Evolutionary conservation across 2,888 invertebrate genomes (phyloP).

Genomic region (Torymus tubicola): DNA sequence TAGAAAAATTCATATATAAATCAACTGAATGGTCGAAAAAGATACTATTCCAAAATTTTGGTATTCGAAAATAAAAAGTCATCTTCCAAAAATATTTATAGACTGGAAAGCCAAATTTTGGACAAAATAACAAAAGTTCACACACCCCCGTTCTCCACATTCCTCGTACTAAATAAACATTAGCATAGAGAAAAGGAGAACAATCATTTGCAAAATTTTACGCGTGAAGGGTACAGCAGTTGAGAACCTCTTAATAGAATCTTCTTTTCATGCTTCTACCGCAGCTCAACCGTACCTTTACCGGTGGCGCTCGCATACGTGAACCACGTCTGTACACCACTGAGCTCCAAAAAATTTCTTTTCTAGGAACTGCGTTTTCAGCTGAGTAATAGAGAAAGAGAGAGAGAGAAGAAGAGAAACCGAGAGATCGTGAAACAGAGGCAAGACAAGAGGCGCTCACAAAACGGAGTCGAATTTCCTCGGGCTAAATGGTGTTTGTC

Average conservation of each 20-base stretch:
- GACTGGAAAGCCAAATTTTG: too few species aligned
- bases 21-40: too few species aligned
- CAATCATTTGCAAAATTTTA: slow-evolving; percentile 31
- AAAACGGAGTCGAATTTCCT: slow-evolving; percentile 51
- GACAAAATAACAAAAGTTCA: too few species aligned
- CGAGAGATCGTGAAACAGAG: slow-evolving; percentile 33
- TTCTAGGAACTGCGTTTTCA: slow-evolving; percentile 61
- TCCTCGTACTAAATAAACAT: not conserved
- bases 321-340: not conserved
- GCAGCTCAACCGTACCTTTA: slow-evolving; percentile 8
- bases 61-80: too few species aligned
- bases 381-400: slow-evolving; percentile 41
- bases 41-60: too few species aligned
- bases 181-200: not conserved
- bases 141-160: too few species aligned
- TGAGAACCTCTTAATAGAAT: slow-evolving; percentile 65
- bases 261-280: slow-evolving; percentile 58
- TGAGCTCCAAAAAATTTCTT: slow-evolving; percentile 61
- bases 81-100: too few species aligned
- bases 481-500: slow-evolving; percentile 44
- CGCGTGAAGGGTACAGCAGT: not conserved
- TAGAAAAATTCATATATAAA: too few species aligned
- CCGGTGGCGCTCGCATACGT: not conserved
- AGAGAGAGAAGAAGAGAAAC: slow-evolving; percentile 39
- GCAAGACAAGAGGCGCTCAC: slow-evolving; percentile 35